phyloP scores from a whole-genome alignment of 2,888 invertebrate genomes.

The Oscheius sp. region DNA sequence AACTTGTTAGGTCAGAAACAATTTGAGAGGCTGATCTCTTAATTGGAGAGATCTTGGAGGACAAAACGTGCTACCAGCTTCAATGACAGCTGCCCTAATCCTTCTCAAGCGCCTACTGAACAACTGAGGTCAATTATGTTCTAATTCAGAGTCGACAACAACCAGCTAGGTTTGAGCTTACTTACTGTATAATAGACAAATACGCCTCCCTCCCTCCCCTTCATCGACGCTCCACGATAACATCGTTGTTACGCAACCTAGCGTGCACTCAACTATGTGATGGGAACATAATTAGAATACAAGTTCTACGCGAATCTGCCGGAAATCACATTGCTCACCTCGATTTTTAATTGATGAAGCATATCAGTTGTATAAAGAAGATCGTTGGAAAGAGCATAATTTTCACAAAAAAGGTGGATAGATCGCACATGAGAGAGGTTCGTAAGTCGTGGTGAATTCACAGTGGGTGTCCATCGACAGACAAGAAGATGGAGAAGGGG shows the following conservation, averaged over 20 bases:
- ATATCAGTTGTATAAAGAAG: slow-evolving; percentile 33
- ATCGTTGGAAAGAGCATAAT: slow-evolving; percentile 29
- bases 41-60: slow-evolving; percentile 17
- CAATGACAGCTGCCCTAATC: slow-evolving; percentile 30
- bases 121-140: slow-evolving; percentile 19
- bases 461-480: slow-evolving; percentile 35
- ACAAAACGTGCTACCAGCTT: slow-evolving; percentile 24
- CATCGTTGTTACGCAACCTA: slow-evolving; percentile 25
- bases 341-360: slow-evolving; percentile 42
- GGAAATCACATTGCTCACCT: slow-evolving; percentile 31
- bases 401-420: slow-evolving; percentile 25
- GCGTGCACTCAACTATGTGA: slow-evolving; percentile 27
- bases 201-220: neutral
- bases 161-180: too few species aligned
- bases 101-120: slow-evolving; percentile 3
- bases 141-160: neutral
- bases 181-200: too few species aligned
- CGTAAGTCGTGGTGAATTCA: neutral
- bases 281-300: slow-evolving; percentile 31
- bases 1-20: neutral
- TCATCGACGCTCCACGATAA: slow-evolving; percentile 7
- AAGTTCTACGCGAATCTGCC: neutral
- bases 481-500: slow-evolving; percentile 35
- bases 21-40: slow-evolving; percentile 12
- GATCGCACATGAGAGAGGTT: slow-evolving; percentile 20